A percentile compares a stretch with the other conserved stretches of the same genome.
These are phyloP conservation scores for Hyles vespertilio DNA, from an alignment of 1,140 invertebrate species.

Conservation along the genomic window DNA sequence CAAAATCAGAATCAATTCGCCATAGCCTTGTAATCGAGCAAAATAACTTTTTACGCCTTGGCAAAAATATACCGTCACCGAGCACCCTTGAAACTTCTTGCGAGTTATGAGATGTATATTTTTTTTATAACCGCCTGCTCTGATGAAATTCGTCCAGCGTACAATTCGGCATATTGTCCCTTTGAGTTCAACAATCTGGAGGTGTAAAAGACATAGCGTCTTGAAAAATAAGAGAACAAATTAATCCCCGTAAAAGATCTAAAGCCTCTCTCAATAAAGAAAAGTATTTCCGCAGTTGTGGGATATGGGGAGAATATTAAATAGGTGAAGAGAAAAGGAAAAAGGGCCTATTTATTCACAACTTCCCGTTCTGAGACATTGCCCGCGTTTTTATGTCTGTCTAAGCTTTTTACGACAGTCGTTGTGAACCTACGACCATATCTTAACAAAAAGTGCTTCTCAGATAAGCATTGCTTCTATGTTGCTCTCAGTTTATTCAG, in stretches of 20 bases:
- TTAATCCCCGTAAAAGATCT: conserved; percentile 12
- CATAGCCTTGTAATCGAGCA: no score
- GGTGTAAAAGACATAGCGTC: no score
- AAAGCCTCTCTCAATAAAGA: conserved; percentile 14
- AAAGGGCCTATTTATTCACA: conserved; percentile 11
- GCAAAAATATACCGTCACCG: no score
- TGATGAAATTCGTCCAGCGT: no score
- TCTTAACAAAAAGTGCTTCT: conserved; percentile 1
- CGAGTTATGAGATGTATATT: no score
- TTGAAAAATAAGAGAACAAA: conserved; percentile 11
- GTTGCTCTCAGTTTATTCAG: no score
- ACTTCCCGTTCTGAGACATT: conserved; percentile 9
- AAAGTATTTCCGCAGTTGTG: conserved; percentile 12
- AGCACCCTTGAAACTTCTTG: no score
- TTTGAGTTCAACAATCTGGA: no score
- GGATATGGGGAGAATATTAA: conserved; percentile 12
- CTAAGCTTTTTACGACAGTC: conserved; percentile 9
- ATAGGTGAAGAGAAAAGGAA: conserved; percentile 8
- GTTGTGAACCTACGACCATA: conserved; percentile 3
- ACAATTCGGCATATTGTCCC: no score
- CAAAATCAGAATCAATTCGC: no score
- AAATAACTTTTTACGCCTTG: no score
- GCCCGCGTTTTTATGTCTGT: conserved; percentile 7
- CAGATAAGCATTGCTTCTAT: not conserved
- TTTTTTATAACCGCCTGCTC: no score